A percentile compares a stretch with the other conserved stretches of the same genome.
phyloP scores from a whole-genome alignment of 2,797 vertebrate species.

The Siniperca undulata region DNA sequence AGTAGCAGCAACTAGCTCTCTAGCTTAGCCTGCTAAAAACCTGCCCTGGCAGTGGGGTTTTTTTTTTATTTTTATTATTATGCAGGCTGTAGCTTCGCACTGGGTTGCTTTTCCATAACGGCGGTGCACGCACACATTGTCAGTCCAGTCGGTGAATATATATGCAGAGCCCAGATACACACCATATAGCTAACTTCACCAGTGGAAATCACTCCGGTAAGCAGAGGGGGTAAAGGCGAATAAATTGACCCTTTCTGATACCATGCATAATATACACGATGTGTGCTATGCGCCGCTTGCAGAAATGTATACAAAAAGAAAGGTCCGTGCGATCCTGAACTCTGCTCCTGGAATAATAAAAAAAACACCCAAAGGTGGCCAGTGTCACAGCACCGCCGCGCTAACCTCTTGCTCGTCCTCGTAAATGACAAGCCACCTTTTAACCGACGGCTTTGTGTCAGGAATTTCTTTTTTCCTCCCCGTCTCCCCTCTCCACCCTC shows the following conservation, averaged over 20 bases:
- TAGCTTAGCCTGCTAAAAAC: conserved; percentile 85
- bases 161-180: neutral
- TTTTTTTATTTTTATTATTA: conserved; percentile 36
- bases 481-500: conserved; percentile 38
- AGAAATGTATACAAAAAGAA: conserved; percentile 48
- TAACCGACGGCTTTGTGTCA: conserved; percentile 94
- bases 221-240: conserved; percentile 57
- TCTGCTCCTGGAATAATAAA: conserved; percentile 59
- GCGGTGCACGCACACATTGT: conserved; percentile 13
- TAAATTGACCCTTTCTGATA: conserved; percentile 78
- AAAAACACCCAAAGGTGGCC: conserved; percentile 57
- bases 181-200: conserved; percentile 71
- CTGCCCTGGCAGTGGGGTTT: conserved; percentile 55
- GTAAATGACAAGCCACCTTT: conserved; percentile 92
- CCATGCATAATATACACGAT: conserved; percentile 50
- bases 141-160: conserved; percentile 22
- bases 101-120: conserved; percentile 27
- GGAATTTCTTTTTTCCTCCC: conserved; percentile 58
- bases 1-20: conserved; percentile 79
- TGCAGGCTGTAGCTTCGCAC: conserved; percentile 61
- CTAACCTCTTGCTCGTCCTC: conserved; percentile 86
- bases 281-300: conserved; percentile 61
- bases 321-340: conserved; percentile 70
- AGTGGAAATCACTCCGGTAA: conserved; percentile 54
- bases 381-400: conserved; percentile 79